Evolutionary conservation across 2,797 vertebrate genomes (phyloP).

Genomic region (Rallus crepitans): DNA sequence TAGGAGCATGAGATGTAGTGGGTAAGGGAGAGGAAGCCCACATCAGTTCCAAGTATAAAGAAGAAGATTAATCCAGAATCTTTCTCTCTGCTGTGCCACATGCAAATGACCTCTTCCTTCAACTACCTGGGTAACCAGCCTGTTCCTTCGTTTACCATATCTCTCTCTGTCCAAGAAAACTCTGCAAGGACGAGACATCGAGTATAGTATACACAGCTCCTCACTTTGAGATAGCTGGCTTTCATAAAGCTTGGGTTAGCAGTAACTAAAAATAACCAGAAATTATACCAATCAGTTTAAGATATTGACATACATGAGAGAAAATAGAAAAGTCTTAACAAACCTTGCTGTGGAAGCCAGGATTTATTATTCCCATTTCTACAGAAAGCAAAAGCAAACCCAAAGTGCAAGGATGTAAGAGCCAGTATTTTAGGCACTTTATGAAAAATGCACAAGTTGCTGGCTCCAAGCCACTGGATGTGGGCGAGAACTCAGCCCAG

Average conservation of each 20-base stretch:
- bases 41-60: not conserved
- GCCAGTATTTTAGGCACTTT: not conserved
- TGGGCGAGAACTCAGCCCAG: not conserved
- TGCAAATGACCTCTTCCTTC: not conserved
- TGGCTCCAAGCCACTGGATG: not conserved
- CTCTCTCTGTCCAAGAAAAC: not conserved
- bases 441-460: not conserved
- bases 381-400: not conserved
- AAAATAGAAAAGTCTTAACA: not conserved
- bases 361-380: slow-evolving; percentile 31
- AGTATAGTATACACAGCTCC: not conserved
- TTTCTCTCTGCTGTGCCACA: not conserved
- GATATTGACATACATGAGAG: not conserved
- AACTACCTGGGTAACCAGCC: not conserved
- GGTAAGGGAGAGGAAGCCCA: not conserved
- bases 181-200: not conserved
- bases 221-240: not conserved
- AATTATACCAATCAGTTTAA: not conserved
- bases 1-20: not conserved
- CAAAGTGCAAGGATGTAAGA: not conserved
- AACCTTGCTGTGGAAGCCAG: not conserved
- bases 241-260: not conserved
- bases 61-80: not conserved
- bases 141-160: not conserved
- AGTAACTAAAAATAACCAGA: not conserved